phyloP scores from a whole-genome alignment of 2,888 invertebrate genomes.

The Itoplectis maculator region DNA sequence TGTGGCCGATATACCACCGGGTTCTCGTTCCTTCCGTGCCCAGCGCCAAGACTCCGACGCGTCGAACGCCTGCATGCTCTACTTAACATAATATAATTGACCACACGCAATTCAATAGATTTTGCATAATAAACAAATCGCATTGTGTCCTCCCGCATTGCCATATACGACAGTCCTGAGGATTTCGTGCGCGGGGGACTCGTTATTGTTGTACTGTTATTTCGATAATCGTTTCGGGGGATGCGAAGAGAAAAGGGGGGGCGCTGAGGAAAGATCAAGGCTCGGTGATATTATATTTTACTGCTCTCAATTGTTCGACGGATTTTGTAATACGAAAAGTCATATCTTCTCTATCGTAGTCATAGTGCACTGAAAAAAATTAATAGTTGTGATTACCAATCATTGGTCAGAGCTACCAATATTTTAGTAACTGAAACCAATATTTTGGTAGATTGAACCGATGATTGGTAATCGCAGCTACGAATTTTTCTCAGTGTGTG shows the following conservation, averaged over 20 bases:
- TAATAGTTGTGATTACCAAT: too few relatives aligned
- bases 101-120: conserved; percentile 83
- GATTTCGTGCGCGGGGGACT: not conserved
- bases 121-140: conserved; percentile 82
- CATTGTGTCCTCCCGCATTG: conserved; percentile 68
- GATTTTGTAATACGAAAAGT: too few relatives aligned
- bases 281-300: too few relatives aligned
- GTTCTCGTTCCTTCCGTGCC: conserved; percentile 23
- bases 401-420: too few relatives aligned
- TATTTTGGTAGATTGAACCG: too few relatives aligned
- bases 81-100: conserved; percentile 85
- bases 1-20: conserved; percentile 50
- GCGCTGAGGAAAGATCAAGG: not conserved
- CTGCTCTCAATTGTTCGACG: too few relatives aligned
- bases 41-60: conserved; percentile 60
- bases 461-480: too few relatives aligned
- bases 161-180: not conserved
- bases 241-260: too few relatives aligned
- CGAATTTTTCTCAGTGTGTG: too few relatives aligned
- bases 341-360: too few relatives aligned
- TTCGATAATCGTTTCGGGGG: not conserved
- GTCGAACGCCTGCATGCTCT: conserved; percentile 78
- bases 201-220: not conserved
- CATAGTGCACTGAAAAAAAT: too few relatives aligned
- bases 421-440: too few relatives aligned